phyloP scores from a whole-genome alignment of 2,797 vertebrate genomes.

The Urophycis tenuis region DNA sequence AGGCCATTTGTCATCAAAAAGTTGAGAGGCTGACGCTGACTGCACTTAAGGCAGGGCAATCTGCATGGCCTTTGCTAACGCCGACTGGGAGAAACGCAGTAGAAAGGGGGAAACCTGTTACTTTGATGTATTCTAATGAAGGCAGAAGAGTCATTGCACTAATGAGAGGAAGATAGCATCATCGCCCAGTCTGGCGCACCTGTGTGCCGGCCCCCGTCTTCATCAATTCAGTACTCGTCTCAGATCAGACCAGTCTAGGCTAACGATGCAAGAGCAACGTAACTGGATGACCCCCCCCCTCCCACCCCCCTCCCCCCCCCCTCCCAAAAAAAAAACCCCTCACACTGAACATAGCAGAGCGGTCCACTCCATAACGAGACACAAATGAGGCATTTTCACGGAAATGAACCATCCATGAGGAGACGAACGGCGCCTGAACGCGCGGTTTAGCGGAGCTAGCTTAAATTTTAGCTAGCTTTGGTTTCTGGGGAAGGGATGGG shows the following conservation, averaged over 20 bases:
- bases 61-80: not conserved
- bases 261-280: not conserved
- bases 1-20: not conserved
- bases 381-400: not conserved
- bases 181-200: not conserved
- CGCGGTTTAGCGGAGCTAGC: too few species aligned
- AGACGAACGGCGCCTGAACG: not conserved
- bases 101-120: constrained; percentile 25
- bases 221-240: not conserved
- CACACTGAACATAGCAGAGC: not conserved
- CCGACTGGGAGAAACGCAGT: not conserved
- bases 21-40: not conserved
- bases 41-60: not conserved
- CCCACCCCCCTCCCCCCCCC: too few species aligned
- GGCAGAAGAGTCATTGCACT: constrained; percentile 4
- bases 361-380: not conserved
- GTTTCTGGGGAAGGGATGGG: constrained; percentile 24
- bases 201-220: not conserved
- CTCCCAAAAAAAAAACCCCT: not conserved
- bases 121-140: constrained; percentile 5
- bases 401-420: not conserved
- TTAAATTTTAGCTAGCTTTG: constrained; percentile 7
- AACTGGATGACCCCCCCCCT: not conserved
- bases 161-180: constrained; percentile 7
- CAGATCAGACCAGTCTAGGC: not conserved